Evolutionary conservation across 2,113 vertebrate species (phyloP), one percentile per base, ranked within the genome.

Genomic region (Apodemus sylvaticus): DNA sequence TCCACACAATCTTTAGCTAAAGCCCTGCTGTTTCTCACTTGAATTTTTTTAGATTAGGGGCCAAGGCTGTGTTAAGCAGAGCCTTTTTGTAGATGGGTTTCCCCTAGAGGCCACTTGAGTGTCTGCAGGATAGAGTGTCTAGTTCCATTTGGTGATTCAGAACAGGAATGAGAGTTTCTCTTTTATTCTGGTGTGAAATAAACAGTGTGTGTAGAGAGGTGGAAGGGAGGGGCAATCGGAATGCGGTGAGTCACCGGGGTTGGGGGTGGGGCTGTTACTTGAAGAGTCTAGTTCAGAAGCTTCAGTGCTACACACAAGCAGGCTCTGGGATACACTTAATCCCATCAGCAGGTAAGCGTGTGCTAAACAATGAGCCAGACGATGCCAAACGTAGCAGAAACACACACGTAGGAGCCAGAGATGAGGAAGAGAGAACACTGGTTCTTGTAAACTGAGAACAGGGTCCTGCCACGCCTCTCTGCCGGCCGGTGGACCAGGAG

Each of bases 1-100:
- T 94, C 90, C 83, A 77, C 64, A 53, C 42, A n/a, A 7, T 71
- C 55, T 88, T 96, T 87, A 87, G 19, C 58, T 55, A 81, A 93
- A 55, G 51, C n/a, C 31, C 1, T 36, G 5, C 2, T 55, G 48
- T 86, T 89, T 93, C 73, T 93, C 51, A 26, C 53, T 74, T 58
- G 45, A 94, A 42, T 93, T 91, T 60, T 45, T 24, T 82, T 58
- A 82, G 39, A 55, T 31, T 70, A 55, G 48, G 29, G 77, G 82
- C 22, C 24, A 53, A 42, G 77, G 86, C 53, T 71, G 66, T 94
- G 93, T 76, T 90, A 81, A 83, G 45, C 29, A 85, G 89, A 64
- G 60, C 71, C 13, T 5, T 90, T 91, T 93, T 79, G 70, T 76
- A 8, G 51, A 20, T 55, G 66, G 60, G 51, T 92, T 87, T n/a